These are phyloP conservation scores for Apotomis betuletana DNA, from an alignment of 2,888 invertebrate species.

Conservation along the genomic window DNA sequence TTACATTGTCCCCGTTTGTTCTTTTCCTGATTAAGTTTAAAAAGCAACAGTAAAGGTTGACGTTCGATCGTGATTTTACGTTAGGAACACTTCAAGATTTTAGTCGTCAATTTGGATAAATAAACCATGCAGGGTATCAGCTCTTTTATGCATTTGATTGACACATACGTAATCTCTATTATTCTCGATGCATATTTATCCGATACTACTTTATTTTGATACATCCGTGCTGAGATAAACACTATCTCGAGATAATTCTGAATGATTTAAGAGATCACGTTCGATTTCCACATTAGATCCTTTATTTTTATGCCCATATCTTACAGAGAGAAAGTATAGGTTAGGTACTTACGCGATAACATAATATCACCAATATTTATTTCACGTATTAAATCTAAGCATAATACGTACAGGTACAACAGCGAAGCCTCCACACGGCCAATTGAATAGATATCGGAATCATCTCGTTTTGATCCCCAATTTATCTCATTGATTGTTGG, in stretches of 20 bases:
- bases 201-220: not conserved
- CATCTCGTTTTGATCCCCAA: constrained; percentile 59
- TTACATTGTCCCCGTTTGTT: constrained; percentile 29
- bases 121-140: too few species aligned
- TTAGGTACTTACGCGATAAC: not conserved
- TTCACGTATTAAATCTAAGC: constrained; percentile 17
- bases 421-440: constrained; percentile 11
- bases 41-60: constrained; percentile 2
- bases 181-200: not conserved
- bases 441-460: constrained; percentile 54
- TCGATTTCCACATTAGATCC: not conserved
- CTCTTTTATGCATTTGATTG: too few species aligned
- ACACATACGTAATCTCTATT: too few species aligned
- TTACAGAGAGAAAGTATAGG: not conserved
- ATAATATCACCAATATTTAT: constrained; percentile 13
- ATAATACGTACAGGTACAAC: not conserved
- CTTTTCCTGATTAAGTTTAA: not conserved
- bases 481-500: constrained; percentile 66
- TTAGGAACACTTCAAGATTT: too few species aligned
- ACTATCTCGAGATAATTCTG: constrained; percentile 27
- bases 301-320: not conserved
- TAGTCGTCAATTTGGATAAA: too few species aligned
- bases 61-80: too few species aligned
- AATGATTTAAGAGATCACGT: not conserved
- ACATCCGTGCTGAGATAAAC: constrained; percentile 2